These are phyloP conservation scores for Pandemis cinnamomeana DNA, from an alignment of 2,888 invertebrate species.

Conservation along the genomic window DNA sequence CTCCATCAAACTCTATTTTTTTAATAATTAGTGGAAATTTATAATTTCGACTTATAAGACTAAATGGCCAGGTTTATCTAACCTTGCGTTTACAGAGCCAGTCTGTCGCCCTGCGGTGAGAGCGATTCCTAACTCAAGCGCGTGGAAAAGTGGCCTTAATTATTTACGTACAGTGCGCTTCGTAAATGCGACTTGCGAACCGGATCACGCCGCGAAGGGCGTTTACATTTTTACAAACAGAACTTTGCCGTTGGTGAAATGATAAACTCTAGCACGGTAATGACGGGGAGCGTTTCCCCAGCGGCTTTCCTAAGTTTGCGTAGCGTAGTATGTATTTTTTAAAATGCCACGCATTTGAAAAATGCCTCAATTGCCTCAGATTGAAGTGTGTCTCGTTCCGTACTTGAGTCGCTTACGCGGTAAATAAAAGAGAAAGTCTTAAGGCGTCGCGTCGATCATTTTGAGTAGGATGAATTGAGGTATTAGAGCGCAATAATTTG, in stretches of 20 bases:
- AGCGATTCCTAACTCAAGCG: constrained; percentile 35
- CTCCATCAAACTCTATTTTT: too few relatives aligned
- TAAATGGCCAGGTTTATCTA: not conserved
- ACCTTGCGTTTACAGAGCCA: not conserved
- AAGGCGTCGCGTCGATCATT: not conserved
- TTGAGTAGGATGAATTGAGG: not conserved
- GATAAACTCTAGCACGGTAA: not conserved
- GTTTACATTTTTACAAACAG: constrained; percentile 16
- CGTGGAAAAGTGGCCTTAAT: constrained; percentile 75
- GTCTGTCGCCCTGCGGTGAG: constrained; percentile 10
- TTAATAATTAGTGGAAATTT: not conserved
- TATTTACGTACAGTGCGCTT: constrained; percentile 70
- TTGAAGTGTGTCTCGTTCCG: constrained; percentile 17
- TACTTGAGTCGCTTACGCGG: not conserved
- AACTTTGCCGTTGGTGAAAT: constrained; percentile 8
- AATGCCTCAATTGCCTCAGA: constrained; percentile 15
- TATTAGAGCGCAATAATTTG: not conserved
- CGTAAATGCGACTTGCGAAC: constrained; percentile 58
- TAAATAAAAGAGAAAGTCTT: constrained; percentile 12
- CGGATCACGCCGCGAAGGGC: constrained; percentile 49
- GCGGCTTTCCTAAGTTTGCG: constrained; percentile 1
- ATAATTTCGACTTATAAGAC: not conserved
- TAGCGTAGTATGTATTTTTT: constrained; percentile 48
- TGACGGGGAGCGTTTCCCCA: not conserved
- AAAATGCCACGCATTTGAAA: constrained; percentile 44